These are phyloP conservation scores for Camelus dromedarius DNA, from an alignment of 2,113 vertebrate species.

Conservation along the genomic window DNA sequence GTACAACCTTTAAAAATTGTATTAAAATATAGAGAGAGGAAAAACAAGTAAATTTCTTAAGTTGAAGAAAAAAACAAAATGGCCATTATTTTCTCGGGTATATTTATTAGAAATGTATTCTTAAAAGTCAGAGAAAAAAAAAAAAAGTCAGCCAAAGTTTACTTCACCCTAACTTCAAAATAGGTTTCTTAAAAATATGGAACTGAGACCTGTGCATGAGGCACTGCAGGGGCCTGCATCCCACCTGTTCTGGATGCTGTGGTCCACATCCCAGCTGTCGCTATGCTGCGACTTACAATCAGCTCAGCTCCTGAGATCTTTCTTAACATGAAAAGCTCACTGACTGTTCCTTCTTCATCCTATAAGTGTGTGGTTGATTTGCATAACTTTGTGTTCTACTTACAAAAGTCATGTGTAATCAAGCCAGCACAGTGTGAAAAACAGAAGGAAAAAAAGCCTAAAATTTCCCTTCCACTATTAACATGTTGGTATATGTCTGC, in stretches of 20 bases:
- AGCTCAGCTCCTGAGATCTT: neutral
- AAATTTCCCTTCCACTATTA: conserved; percentile 33
- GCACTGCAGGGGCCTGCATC: too few relatives aligned
- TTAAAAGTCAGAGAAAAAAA: neutral
- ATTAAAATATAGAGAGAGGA: neutral
- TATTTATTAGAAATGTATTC: neutral
- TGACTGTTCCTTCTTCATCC: neutral
- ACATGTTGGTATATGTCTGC: neutral
- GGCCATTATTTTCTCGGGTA: neutral
- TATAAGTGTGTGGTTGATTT: neutral
- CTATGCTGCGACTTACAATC: neutral
- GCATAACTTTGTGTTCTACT: neutral
- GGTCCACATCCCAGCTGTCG: neutral
- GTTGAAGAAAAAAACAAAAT: neutral
- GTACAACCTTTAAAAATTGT: neutral
- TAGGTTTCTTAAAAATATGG: neutral
- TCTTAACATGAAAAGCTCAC: neutral
- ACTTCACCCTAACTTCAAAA: neutral
- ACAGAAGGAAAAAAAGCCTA: neutral
- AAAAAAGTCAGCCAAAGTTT: neutral
- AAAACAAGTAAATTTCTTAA: neutral
- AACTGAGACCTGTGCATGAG: neutral
- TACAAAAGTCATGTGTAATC: neutral
- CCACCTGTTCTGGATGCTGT: neutral
- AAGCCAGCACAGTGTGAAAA: conserved; percentile 39